These are phyloP conservation scores for Lithobius niger DNA, from an alignment of 1,140 invertebrate species.

Conservation along the genomic window DNA sequence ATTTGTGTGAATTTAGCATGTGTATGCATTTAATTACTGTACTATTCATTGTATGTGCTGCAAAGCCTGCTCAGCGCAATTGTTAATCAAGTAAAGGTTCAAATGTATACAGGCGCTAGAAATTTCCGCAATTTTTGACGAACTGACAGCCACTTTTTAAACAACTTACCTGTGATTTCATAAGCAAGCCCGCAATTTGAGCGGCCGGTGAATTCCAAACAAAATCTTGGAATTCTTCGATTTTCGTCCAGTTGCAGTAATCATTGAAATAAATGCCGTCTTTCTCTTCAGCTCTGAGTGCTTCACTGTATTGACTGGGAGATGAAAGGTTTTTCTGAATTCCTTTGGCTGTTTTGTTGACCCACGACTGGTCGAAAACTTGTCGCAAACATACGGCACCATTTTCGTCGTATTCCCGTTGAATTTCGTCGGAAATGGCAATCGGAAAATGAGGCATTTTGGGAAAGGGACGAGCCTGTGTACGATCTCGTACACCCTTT, in stretches of 20 bases:
- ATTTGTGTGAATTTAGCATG: too few relatives aligned
- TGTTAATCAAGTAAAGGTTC: too few relatives aligned
- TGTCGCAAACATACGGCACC: conserved; percentile 17
- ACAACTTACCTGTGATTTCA: conserved; percentile 16
- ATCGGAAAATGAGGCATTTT: background rate
- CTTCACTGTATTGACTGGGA: conserved; percentile 15
- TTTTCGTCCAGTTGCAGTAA: conserved; percentile 26
- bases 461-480: too few relatives aligned
- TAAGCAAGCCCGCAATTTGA: conserved; percentile 18
- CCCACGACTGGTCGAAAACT: conserved; percentile 15
- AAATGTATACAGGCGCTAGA: too few relatives aligned
- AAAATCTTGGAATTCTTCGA: conserved; percentile 22
- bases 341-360: conserved; percentile 12
- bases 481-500: too few relatives aligned
- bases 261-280: conserved; percentile 26
- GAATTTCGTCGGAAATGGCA: background rate
- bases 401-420: conserved; percentile 14
- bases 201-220: conserved; percentile 24
- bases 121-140: too few relatives aligned
- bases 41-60: too few relatives aligned
- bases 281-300: conserved; percentile 9
- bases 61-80: too few relatives aligned
- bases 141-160: too few relatives aligned
- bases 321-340: conserved; percentile 13
- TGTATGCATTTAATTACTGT: too few relatives aligned